These are phyloP conservation scores for rabbit (Oryctolagus cuniculus) DNA, from an alignment of 2,113 vertebrate species.

Conservation along the genomic window mOryCun1.1 NC_091432.1:203823501-203824000, in stretches of 20 bases:
- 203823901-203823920: not conserved
- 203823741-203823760: not conserved
- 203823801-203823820: slow-evolving; percentile 17
- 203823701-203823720: not conserved
- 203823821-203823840: not conserved
- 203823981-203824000: slow-evolving; percentile 40
- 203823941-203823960: slow-evolving; percentile 48
- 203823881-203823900: slow-evolving; percentile 11
- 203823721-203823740: slow-evolving; percentile 40
- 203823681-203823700: slow-evolving; percentile 24
- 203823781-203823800: not conserved
- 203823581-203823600: slow-evolving; percentile 14
- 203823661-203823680: not conserved
- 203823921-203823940: slow-evolving; percentile 39
- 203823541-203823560: slow-evolving; percentile 10
- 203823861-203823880: slow-evolving; percentile 21
- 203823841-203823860: slow-evolving; percentile 56
- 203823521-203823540: slow-evolving; percentile 21
- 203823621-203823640: slow-evolving; percentile 34
- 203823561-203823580: slow-evolving; percentile 56
- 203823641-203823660: slow-evolving; percentile 39
- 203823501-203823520: not conserved
- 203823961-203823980: not conserved
- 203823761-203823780: not conserved
- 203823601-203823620: slow-evolving; percentile 60